Percentiles rank a stretch among this genome's conserved stretches.
Evolutionary conservation across 2,888 invertebrate species (phyloP).

Genomic region (Trachelus iudaicus): DNA sequence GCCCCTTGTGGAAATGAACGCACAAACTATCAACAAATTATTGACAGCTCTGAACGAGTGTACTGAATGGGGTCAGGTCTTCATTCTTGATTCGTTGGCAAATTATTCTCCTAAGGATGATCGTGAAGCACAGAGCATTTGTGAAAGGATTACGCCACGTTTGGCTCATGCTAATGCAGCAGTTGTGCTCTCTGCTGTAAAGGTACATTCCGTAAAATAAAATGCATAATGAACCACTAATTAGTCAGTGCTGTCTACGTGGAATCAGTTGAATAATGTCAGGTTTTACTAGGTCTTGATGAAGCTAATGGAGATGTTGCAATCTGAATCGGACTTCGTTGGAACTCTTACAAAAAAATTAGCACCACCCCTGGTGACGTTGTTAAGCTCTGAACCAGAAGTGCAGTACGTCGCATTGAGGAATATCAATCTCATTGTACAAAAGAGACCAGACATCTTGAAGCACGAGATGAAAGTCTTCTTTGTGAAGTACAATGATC

Average conservation of each 20-base stretch:
- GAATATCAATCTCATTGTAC: constrained; percentile 99
- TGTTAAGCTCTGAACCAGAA: constrained; percentile 97
- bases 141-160: constrained; percentile 96
- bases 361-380: constrained; percentile 97
- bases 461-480: constrained; percentile 99
- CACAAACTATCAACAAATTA: constrained; percentile 97
- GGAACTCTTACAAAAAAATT: constrained; percentile 94
- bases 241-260: not conserved
- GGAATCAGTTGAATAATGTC: not conserved
- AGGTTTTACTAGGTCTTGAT: constrained; percentile 76
- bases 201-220: constrained; percentile 71
- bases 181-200: constrained; percentile 97
- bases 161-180: constrained; percentile 99
- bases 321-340: constrained; percentile 93
- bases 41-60: constrained; percentile 98
- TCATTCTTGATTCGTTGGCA: constrained; percentile 96
- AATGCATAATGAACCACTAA: not conserved
- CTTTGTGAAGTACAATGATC: constrained; percentile 99
- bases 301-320: constrained; percentile 98
- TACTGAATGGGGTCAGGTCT: constrained; percentile 99
- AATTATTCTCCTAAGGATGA: constrained; percentile 98
- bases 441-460: constrained; percentile 97
- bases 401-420: constrained; percentile 98
- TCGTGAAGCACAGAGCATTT: constrained; percentile 97
- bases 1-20: constrained; percentile 95